Evolutionary conservation across 2,113 vertebrate genomes (phyloP), one percentile per base, ranked within the genome.

Genomic region (Pedetes capensis): DNA sequence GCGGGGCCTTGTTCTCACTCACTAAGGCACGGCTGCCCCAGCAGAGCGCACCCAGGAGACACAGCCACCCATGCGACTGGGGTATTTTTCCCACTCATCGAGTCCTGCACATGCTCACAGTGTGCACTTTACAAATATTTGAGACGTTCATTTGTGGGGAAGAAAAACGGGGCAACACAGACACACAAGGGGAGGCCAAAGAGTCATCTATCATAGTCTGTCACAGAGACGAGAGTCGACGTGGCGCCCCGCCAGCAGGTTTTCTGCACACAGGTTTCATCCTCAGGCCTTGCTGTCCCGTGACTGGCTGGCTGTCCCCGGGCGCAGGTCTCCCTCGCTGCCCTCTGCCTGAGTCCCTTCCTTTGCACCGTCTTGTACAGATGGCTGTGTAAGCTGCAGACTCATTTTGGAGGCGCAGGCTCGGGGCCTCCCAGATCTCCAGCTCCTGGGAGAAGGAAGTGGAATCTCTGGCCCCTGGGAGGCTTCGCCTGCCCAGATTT

Each of bases 381-480:
- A 18, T 44, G 16, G 37, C 42, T n/a, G 0, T 2, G n/a, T 59
- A 69, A 8, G 32, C 2, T 59, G 47, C 42, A 75, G 29, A 25
- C 5, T 57, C 63, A 0, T 0, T 14, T 29, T 39, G 66, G 44
- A 61, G 49, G 51, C 71, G 4, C 0, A 1, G 53, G 27, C n/a
- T 39, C 2, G 0, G 3, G 22, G 1, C 20, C 0, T 25, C 37
- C 66, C 37, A 16, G 0, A 8, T 18, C 68, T 2, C 0, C 7
- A 8, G 0, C 2, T 57, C 18, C 34, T 17, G 23, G 59, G 71
- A 53, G 39, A 44, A 22, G 0, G 75, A 23, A 10, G 59, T 13
- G 32, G 47, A n/a, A 1, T 47, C 20, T 0, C 49, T 2, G 37
- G 53, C 8, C 79, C 34, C 18, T 22, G 37, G 42, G 37, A 63